A percentile compares a stretch with the other conserved stretches of the same genome.
phyloP scores from a whole-genome alignment of 2,888 invertebrate genomes.

The Salticus scenicus region DNA sequence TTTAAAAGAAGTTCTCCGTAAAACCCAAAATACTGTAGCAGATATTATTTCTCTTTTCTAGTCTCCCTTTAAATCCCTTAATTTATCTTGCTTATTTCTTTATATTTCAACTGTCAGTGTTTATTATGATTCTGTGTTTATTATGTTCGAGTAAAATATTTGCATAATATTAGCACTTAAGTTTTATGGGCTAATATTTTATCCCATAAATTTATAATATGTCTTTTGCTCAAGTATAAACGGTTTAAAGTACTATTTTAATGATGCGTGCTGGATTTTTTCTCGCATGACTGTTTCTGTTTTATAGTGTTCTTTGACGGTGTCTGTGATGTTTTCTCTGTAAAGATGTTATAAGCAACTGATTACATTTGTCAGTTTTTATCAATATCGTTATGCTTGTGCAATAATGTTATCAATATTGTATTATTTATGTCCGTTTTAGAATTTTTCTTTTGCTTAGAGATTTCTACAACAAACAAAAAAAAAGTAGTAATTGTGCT shows the following conservation, averaged over 20 bases:
- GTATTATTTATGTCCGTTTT: constrained; percentile 48
- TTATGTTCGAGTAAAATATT: too few species aligned
- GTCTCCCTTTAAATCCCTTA: too few species aligned
- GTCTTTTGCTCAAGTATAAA: constrained; percentile 48
- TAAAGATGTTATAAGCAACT: constrained; percentile 33
- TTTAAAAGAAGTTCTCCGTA: too few species aligned
- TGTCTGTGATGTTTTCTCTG: constrained; percentile 62
- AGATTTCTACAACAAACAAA: constrained; percentile 27
- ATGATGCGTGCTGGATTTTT: constrained; percentile 29
- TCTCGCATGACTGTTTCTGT: constrained; percentile 23
- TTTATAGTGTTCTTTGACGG: constrained; percentile 52
- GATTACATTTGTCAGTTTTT: constrained; percentile 52
- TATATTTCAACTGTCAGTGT: too few species aligned
- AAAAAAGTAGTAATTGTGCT: constrained; percentile 53
- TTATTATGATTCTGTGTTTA: too few species aligned
- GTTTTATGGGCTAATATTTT: too few species aligned
- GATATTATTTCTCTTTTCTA: too few species aligned
- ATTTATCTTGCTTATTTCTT: too few species aligned
- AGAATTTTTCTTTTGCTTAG: constrained; percentile 51
- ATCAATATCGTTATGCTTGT: constrained; percentile 60
- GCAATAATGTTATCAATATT: constrained; percentile 47
- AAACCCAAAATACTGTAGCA: too few species aligned
- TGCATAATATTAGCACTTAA: too few species aligned
- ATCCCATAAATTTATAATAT: too few species aligned
- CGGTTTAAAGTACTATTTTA: constrained; percentile 41